Conservation (phyloP, 92 coral and sea anemone genomes). For the Zoanthus sociatus region DNA sequence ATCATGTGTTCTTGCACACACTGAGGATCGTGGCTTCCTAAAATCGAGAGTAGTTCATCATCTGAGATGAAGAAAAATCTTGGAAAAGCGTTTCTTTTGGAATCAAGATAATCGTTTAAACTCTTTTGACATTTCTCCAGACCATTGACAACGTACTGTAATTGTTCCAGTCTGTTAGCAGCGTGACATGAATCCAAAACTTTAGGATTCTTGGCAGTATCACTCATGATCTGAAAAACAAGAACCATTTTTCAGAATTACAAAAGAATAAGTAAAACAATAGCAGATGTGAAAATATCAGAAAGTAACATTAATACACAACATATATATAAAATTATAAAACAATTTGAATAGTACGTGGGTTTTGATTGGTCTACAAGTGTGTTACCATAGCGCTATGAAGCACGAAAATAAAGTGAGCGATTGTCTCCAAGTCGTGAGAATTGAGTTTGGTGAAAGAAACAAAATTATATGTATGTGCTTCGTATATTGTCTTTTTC, state of each 20-base stretch:
- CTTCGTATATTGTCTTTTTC: no score
- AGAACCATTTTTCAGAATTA: background rate
- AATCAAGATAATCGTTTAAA: slow-evolving; percentile 95
- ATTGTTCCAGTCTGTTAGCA: slow-evolving; percentile 91
- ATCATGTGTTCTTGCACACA: slow-evolving; percentile 99
- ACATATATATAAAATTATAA: no score
- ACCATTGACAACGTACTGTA: slow-evolving; percentile 91
- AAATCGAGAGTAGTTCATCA: slow-evolving; percentile 96
- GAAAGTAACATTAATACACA: no score
- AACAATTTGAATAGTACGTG: no score
- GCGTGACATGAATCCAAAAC: slow-evolving; percentile 98
- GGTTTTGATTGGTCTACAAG: no score
- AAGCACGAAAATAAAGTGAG: no score
- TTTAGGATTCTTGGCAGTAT: slow-evolving; percentile 96
- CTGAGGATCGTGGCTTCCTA: slow-evolving; percentile 97
- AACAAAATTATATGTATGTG: no score
- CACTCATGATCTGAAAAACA: slow-evolving; percentile 83
- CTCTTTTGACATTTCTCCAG: slow-evolving; percentile 99
- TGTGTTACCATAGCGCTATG: no score
- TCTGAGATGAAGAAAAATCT: slow-evolving; percentile 99
- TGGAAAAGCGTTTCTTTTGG: slow-evolving; percentile 99
- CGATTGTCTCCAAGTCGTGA: no score
- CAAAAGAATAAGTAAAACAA: background rate
- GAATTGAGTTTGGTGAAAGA: no score
- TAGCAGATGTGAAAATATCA: background rate